Conservation (phyloP, 1,140 invertebrate genomes). For the Theocolax elegans region DNA sequence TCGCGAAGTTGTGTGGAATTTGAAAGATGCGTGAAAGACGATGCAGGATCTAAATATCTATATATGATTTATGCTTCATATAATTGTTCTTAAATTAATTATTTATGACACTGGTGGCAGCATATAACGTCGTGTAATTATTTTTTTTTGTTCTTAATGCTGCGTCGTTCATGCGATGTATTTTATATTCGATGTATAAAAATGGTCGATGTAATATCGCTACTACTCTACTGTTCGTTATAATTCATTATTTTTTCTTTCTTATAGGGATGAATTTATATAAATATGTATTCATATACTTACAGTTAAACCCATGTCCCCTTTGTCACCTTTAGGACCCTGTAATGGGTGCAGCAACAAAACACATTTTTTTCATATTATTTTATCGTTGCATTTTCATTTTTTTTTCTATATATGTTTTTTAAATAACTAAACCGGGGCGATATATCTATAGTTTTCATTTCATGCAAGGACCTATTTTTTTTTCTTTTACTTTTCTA, state of each 20-base stretch:
- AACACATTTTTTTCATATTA: slow-evolving; percentile 37
- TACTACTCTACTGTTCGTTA: neutral
- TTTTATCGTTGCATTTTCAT: neutral
- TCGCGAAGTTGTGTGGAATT: neutral
- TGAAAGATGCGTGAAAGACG: slow-evolving; percentile 29
- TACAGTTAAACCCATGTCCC: slow-evolving; percentile 87
- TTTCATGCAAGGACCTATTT: no score
- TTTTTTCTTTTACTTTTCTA: no score
- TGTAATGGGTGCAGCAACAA: slow-evolving; percentile 65
- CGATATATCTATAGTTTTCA: no score
- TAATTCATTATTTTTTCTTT: neutral
- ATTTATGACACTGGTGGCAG: slow-evolving; percentile 55
- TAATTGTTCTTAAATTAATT: no score
- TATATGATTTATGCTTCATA: neutral
- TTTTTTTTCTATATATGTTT: neutral
- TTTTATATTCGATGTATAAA: no score
- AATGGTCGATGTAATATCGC: no score
- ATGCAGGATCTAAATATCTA: slow-evolving; percentile 21
- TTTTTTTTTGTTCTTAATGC: slow-evolving; percentile 14
- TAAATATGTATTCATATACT: slow-evolving; percentile 66
- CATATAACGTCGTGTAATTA: slow-evolving; percentile 50
- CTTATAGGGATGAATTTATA: no score
- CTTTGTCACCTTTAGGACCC: slow-evolving; percentile 89
- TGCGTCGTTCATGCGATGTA: slow-evolving; percentile 37
- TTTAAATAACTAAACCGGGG: no score